A percentile compares a stretch with the other conserved stretches of the same genome.
Conservation (phyloP, 2,113 vertebrate genomes). For the Trochalopteron elliotii region DNA sequence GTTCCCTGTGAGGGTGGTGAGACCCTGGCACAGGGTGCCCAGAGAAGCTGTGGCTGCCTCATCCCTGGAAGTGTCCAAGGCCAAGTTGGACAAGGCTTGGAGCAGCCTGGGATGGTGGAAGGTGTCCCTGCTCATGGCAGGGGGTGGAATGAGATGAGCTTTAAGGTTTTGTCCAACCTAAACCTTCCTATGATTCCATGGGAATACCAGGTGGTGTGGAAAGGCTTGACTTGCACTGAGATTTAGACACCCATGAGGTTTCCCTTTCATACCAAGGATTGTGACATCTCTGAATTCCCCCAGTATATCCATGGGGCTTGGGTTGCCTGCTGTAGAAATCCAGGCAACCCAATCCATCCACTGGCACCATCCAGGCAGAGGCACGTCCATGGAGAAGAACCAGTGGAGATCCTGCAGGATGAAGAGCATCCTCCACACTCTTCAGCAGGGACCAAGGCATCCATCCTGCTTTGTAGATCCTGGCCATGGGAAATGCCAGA, state of each 20-base stretch:
- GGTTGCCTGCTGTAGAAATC: neutral
- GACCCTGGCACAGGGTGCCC: neutral
- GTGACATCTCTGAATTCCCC: neutral
- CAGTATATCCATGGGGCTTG: neutral
- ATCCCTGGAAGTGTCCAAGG: neutral
- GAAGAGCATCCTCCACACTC: neutral
- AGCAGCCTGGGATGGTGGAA: fast-evolving
- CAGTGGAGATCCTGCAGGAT: neutral
- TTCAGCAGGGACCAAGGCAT: neutral
- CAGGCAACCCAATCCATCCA: too few species aligned
- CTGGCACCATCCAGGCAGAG: neutral
- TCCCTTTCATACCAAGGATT: neutral
- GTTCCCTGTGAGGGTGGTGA: fast-evolving
- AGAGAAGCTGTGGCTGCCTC: neutral
- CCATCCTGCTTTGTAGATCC: neutral
- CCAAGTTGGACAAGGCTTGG: fast-evolving
- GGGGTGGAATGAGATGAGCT: fast-evolving
- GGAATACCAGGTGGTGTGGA: neutral
- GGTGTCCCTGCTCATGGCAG: neutral
- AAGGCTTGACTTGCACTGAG: neutral
- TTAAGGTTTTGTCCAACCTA: neutral
- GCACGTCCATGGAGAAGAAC: neutral
- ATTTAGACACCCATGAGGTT: neutral
- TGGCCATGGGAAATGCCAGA: neutral
- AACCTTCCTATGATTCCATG: neutral